These are phyloP conservation scores for Polyodon spathula DNA, from an alignment of 2,113 vertebrate genomes.

Conservation along the genomic window DNA sequence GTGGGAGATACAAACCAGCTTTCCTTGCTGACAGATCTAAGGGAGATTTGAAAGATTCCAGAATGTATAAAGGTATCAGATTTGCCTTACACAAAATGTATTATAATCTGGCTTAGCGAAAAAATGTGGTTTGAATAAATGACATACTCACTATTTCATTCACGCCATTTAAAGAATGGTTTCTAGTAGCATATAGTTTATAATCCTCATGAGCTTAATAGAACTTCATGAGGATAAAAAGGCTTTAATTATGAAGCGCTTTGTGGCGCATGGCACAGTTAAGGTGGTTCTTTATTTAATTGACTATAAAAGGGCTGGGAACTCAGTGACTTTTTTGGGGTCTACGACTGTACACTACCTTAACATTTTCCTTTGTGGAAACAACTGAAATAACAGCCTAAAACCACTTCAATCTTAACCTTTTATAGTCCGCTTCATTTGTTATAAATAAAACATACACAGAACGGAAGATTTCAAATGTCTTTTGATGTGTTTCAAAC, in stretches of 20 bases:
- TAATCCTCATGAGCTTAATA: slow-evolving; percentile 7
- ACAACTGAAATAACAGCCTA: slow-evolving; percentile 5
- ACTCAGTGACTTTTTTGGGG: not conserved
- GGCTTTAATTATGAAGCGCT: slow-evolving; percentile 1
- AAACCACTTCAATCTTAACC: slow-evolving; percentile 7
- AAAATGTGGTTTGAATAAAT: not conserved
- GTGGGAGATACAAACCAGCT: no score
- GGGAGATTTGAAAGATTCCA: not conserved
- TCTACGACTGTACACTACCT: not conserved
- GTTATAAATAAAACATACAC: not conserved
- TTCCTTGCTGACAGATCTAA: no score
- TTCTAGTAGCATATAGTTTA: not conserved
- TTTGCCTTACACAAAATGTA: not conserved
- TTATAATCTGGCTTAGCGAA: not conserved
- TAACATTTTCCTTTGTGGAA: slow-evolving; percentile 5
- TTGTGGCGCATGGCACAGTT: not conserved
- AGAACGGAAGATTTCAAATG: slow-evolving; percentile 2
- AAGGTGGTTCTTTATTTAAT: not conserved
- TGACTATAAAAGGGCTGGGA: not conserved
- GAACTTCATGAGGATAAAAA: slow-evolving; percentile 2
- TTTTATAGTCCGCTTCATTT: not conserved
- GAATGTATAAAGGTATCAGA: not conserved
- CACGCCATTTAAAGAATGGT: not conserved
- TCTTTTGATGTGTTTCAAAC: not conserved
- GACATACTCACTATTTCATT: slow-evolving; percentile 3